Base-by-base conservation (phyloP, 1,140 invertebrate species). In the Cardiocondyla obscurior region DNA sequence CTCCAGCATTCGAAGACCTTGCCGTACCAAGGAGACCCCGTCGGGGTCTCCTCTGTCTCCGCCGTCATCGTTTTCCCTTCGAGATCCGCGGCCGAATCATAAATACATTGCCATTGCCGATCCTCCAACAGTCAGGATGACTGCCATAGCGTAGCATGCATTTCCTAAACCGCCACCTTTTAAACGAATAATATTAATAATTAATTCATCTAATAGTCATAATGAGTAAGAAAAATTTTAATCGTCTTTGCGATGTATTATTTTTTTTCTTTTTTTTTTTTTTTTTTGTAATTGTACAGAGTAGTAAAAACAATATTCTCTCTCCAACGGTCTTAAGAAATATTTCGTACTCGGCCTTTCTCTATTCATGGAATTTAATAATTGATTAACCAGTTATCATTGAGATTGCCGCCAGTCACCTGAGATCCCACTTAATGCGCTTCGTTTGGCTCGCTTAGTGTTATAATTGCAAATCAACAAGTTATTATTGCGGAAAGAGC, bases 1-100 rank as follows among this genome's bases (percentile, higher is more conserved):
- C 73, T 91, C 76, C 93, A 81, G 57, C 90, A 90, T 42, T 90
- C 85, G 58, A 91, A 84, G 25, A 90, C 88, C 69, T 92, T 93
- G 0, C 84, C 79, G 67, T 91, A 94, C 92, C 93, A 94, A 4
- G 90, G 74, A 12, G 77, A 58, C 28, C 74, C 65, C 30, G 67
- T n/a, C 16, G 74, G 57, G 30, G 60, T 30, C 49, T 82, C 82
- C 60, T 89, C 87, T 67, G 57, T 30, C 77, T 88, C 72, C 82
- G 82, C 82, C 36, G 79, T 74, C 67, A 77, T 65, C 22, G 83
- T 73, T 67, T 62, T 22, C 12, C 55, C 77, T 82, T 90, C 67
- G 57, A 12, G 30, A 12, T 3, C 8, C 30, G 57, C 33, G 28
- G 39, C 3, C 65, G 55, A 39, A 81, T 81, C 82, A 87, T 87